Conservation (phyloP, 2,888 invertebrate species). For the Ochlodes sylvanus region DNA sequence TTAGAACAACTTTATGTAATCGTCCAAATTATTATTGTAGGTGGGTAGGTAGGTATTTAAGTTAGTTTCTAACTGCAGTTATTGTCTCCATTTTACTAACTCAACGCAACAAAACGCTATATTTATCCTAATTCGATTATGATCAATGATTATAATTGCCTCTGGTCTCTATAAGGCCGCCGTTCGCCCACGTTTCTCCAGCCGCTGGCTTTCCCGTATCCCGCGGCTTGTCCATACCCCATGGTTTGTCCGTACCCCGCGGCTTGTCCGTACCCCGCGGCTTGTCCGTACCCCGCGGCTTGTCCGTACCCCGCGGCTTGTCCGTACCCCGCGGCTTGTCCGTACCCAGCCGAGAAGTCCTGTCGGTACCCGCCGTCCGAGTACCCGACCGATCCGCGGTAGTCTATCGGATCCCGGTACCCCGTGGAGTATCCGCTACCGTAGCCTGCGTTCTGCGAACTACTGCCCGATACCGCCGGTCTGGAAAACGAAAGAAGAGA, state of each 20-base stretch:
- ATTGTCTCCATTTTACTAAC: no score
- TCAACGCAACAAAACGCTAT: no score
- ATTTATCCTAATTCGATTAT: background rate
- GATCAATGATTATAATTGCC: background rate
- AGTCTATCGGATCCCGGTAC: slow-evolving; percentile 45
- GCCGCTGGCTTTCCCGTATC: slow-evolving; percentile 13
- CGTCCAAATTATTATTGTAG: background rate
- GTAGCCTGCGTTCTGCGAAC: slow-evolving; percentile 65
- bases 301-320: slow-evolving; percentile 10
- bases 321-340: slow-evolving; percentile 40
- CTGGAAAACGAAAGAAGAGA: slow-evolving; percentile 47
- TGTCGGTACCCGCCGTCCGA: slow-evolving; percentile 45
- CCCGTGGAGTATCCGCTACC: slow-evolving; percentile 30
- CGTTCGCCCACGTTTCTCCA: slow-evolving; percentile 40
- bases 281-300: no score
- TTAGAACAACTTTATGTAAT: no score
- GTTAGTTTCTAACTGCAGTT: no score
- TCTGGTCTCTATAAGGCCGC: slow-evolving; percentile 50
- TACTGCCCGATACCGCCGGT: slow-evolving; percentile 54
- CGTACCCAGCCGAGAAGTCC: slow-evolving; percentile 37
- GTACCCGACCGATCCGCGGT: slow-evolving; percentile 50
- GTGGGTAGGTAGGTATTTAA: background rate
- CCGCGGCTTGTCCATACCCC: no score
- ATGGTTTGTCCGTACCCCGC: no score
- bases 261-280: no score